These are phyloP conservation scores for Tuberolachnus salignus DNA, from an alignment of 2,888 invertebrate genomes.

Conservation along the genomic window DNA sequence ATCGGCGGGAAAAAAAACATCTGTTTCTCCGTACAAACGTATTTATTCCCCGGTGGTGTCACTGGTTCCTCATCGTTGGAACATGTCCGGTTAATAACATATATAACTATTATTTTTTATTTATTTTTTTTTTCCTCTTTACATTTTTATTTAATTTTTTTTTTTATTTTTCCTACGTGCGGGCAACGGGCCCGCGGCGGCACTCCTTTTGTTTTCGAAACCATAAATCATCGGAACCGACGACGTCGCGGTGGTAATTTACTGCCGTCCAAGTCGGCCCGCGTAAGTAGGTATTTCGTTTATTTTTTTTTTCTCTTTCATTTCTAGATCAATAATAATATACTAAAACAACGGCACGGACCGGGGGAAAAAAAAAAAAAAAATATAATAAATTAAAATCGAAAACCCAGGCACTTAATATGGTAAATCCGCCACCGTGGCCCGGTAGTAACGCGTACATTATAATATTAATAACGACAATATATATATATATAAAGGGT, in stretches of 20 bases:
- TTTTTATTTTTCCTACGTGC: not conserved
- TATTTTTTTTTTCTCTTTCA: too few species aligned
- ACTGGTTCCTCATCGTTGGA: not conserved
- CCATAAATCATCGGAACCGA: conserved; percentile 32
- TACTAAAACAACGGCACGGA: not conserved
- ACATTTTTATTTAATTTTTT: too few species aligned
- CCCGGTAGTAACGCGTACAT: too few species aligned
- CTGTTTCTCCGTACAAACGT: not conserved
- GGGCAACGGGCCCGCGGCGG: not conserved
- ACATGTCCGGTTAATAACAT: not conserved
- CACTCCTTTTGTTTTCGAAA: conserved; percentile 37
- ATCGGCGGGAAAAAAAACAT: too few species aligned
- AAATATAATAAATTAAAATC: not conserved
- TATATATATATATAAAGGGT: too few species aligned
- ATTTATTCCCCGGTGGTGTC: not conserved
- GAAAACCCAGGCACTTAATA: not conserved
- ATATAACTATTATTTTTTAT: too few species aligned
- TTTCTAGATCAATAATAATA: conserved; percentile 16
- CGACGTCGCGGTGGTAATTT: not conserved
- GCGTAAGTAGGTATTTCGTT: conserved; percentile 7
- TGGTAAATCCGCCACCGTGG: too few species aligned
- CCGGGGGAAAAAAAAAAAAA: not conserved
- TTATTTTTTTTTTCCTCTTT: too few species aligned
- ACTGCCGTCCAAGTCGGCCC: not conserved
- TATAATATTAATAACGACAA: too few species aligned